Conservation (phyloP, 2,888 invertebrate species). For the Achlya flavicornis region DNA sequence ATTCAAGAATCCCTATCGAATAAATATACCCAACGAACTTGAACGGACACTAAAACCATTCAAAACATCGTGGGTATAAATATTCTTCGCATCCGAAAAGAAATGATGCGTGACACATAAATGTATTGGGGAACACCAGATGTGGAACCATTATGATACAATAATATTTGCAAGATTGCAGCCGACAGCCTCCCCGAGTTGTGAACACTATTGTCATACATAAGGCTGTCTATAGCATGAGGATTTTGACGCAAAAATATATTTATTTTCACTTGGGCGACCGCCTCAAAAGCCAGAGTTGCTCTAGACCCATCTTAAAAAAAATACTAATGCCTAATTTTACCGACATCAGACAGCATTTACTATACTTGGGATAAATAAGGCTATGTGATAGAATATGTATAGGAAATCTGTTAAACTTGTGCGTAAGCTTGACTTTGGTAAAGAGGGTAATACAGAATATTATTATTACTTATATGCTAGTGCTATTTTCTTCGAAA, state of each 20-base stretch:
- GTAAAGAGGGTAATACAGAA: too few species aligned
- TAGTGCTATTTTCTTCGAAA: neutral
- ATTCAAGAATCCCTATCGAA: too few species aligned
- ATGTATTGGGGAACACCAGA: conserved; percentile 19
- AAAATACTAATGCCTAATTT: too few species aligned
- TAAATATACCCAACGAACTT: too few species aligned
- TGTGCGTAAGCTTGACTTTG: too few species aligned
- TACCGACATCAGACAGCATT: too few species aligned
- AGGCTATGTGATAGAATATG: too few species aligned
- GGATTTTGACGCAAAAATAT: neutral
- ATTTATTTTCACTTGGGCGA: neutral
- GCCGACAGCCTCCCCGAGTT: conserved; percentile 20
- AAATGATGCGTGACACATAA: conserved; percentile 46
- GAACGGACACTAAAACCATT: neutral
- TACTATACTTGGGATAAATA: too few species aligned
- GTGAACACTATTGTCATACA: neutral
- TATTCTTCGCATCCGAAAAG: neutral
- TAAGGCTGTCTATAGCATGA: neutral
- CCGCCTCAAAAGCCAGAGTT: too few species aligned
- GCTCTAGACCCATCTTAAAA: too few species aligned
- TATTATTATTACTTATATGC: too few species aligned
- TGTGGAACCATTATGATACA: conserved; percentile 42
- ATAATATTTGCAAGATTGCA: conserved; percentile 55
- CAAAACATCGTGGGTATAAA: neutral
- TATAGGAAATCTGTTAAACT: too few species aligned